These are phyloP conservation scores for Papilio machaon DNA, from an alignment of 1,140 invertebrate species.

Conservation along the genomic window DNA sequence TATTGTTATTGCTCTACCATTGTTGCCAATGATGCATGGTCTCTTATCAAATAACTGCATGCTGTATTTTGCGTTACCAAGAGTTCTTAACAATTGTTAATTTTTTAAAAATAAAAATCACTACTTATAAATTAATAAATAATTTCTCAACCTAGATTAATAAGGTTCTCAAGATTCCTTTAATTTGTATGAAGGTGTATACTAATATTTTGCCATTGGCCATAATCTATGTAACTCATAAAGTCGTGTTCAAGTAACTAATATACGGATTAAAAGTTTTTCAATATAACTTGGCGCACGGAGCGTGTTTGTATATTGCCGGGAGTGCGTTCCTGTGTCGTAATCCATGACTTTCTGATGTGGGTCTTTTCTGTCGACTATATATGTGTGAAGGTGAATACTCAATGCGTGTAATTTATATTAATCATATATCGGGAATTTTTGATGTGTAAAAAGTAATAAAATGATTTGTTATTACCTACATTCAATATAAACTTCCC, in stretches of 20 bases:
- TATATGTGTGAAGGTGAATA: neutral
- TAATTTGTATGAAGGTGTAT: constrained; percentile 2
- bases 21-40: too few relatives aligned
- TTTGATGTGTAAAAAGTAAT: neutral
- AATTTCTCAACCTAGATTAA: neutral
- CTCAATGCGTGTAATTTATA: constrained; percentile 3
- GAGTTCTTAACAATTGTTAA: too few relatives aligned
- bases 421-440: neutral
- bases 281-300: constrained; percentile 32
- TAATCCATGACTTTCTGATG: constrained; percentile 19
- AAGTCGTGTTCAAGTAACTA: constrained; percentile 33
- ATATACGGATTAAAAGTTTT: constrained; percentile 31
- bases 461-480: too few relatives aligned
- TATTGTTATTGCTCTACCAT: too few relatives aligned
- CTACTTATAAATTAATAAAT: too few relatives aligned
- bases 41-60: too few relatives aligned
- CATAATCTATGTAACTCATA: neutral
- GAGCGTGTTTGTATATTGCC: neutral
- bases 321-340: constrained; percentile 25
- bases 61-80: too few relatives aligned
- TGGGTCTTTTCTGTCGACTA: constrained; percentile 4
- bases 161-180: neutral
- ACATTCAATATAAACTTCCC: too few relatives aligned
- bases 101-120: too few relatives aligned
- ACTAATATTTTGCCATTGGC: neutral